Evolutionary conservation across 1,140 invertebrate species (phyloP).

Genomic region (Cecropterus lyciades): DNA sequence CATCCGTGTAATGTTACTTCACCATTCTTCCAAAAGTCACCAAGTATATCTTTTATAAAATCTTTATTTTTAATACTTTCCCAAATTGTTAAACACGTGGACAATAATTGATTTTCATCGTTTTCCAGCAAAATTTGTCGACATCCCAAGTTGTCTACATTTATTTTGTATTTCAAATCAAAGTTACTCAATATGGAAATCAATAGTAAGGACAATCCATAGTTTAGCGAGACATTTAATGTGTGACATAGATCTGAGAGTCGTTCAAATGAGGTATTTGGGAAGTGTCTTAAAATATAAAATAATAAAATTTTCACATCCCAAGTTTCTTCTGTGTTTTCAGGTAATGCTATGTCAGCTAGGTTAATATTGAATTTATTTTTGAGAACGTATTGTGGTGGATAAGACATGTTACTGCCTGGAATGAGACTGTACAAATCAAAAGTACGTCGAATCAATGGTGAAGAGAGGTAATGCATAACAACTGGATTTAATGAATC

Average conservation of each 20-base stretch:
- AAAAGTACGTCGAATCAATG: constrained; percentile 60
- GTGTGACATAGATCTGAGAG: constrained; percentile 71
- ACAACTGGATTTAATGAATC: constrained; percentile 58
- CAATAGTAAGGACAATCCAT: constrained; percentile 76
- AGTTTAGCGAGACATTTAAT: constrained; percentile 68
- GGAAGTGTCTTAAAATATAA: constrained; percentile 67
- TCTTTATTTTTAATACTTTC: constrained; percentile 73
- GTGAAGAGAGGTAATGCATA: constrained; percentile 56
- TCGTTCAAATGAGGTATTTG: constrained; percentile 56
- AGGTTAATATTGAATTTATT: constrained; percentile 76
- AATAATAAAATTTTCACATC: constrained; percentile 74
- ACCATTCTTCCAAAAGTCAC: constrained; percentile 79
- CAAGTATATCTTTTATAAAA: constrained; percentile 71
- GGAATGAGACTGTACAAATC: constrained; percentile 53
- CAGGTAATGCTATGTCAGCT: constrained; percentile 66
- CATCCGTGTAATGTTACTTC: constrained; percentile 78
- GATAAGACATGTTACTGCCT: constrained; percentile 54
- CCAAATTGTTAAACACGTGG: constrained; percentile 70
- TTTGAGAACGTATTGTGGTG: constrained; percentile 70
- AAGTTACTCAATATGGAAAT: constrained; percentile 75
- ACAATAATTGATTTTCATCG: constrained; percentile 54
- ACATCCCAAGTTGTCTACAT: constrained; percentile 61
- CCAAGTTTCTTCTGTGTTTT: constrained; percentile 75
- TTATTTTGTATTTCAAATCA: constrained; percentile 73
- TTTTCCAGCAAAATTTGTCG: constrained; percentile 56